phyloP scores from a whole-genome alignment of 2,888 invertebrate species.

The Acronicta leporina region DNA sequence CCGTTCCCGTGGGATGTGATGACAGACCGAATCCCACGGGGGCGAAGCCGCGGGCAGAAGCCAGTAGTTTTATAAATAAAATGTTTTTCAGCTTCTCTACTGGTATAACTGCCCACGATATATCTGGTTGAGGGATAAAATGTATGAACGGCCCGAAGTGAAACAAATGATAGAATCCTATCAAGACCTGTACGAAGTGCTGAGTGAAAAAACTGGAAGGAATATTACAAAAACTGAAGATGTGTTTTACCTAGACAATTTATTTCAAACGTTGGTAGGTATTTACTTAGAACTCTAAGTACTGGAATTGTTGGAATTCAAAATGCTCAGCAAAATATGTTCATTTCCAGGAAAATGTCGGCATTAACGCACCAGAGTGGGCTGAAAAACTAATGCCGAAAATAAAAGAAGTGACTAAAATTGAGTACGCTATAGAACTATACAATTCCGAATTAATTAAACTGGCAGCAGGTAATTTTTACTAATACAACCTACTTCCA shows the following conservation, averaged over 20 bases:
- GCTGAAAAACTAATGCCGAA: constrained; percentile 75
- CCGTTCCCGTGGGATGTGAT: no score
- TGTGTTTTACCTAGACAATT: constrained; percentile 83
- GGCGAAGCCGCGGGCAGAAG: no score
- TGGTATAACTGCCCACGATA: constrained; percentile 84
- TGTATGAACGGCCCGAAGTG: constrained; percentile 72
- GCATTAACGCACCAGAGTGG: constrained; percentile 77
- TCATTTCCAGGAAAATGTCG: constrained; percentile 79
- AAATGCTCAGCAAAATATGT: neutral
- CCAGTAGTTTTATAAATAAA: neutral
- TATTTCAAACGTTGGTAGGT: constrained; percentile 83
- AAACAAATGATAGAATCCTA: constrained; percentile 70
- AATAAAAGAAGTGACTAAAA: constrained; percentile 82
- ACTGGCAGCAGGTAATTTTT: constrained; percentile 75
- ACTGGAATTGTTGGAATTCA: neutral
- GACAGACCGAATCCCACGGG: no score
- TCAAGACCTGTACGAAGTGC: constrained; percentile 66
- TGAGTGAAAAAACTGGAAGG: constrained; percentile 72
- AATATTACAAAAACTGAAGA: constrained; percentile 80
- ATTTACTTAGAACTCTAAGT: neutral
- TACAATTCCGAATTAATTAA: constrained; percentile 74
- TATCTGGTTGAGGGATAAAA: constrained; percentile 67
- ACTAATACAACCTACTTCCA: no score
- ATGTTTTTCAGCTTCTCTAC: constrained; percentile 79
- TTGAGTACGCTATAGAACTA: constrained; percentile 79